Percentiles rank a stretch among this genome's conserved stretches.
Evolutionary conservation across 2,113 vertebrate genomes (phyloP).

Genomic region (Glaucomys volans): DNA sequence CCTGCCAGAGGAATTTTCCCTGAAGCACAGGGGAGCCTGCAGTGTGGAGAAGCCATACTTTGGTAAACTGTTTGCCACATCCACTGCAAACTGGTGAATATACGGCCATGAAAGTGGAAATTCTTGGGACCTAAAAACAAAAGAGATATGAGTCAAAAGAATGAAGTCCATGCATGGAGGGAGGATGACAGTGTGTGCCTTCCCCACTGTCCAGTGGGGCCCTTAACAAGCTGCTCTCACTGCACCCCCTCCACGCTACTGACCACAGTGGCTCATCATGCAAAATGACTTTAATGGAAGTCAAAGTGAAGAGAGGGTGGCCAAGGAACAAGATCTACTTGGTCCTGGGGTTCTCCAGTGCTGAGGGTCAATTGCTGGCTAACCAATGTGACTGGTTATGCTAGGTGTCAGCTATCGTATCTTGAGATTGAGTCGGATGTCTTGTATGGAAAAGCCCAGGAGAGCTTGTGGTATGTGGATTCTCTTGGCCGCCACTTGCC

Average conservation of each 20-base stretch:
- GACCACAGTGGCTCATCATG: not conserved
- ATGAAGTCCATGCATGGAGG: rapidly evolving
- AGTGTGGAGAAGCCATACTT: slow-evolving; percentile 86
- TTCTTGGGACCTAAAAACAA: slow-evolving; percentile 91
- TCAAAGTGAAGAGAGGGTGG: not conserved
- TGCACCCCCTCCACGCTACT: not conserved
- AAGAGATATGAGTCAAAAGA: not conserved
- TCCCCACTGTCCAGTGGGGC: not conserved
- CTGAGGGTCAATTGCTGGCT: not conserved
- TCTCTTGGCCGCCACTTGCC: not conserved
- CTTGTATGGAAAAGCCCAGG: not conserved
- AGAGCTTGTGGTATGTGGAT: not conserved
- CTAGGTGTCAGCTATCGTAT: not conserved
- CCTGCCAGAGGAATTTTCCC: not conserved
- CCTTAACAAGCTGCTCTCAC: not conserved
- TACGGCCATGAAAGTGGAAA: slow-evolving; percentile 94
- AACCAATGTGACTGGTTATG: not conserved
- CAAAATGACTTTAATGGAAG: not conserved
- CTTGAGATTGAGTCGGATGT: not conserved
- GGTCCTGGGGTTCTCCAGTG: not conserved
- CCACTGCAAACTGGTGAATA: slow-evolving; percentile 93
- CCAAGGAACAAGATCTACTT: not conserved
- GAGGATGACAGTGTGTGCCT: not conserved
- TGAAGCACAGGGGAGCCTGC: not conserved
- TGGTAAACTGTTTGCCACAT: slow-evolving; percentile 93